Percentiles rank a stretch among this genome's conserved stretches.
These are phyloP conservation scores for Lepidocolaptes lacrymiger DNA, from an alignment of 2,797 vertebrate species.

Conservation along the genomic window DNA sequence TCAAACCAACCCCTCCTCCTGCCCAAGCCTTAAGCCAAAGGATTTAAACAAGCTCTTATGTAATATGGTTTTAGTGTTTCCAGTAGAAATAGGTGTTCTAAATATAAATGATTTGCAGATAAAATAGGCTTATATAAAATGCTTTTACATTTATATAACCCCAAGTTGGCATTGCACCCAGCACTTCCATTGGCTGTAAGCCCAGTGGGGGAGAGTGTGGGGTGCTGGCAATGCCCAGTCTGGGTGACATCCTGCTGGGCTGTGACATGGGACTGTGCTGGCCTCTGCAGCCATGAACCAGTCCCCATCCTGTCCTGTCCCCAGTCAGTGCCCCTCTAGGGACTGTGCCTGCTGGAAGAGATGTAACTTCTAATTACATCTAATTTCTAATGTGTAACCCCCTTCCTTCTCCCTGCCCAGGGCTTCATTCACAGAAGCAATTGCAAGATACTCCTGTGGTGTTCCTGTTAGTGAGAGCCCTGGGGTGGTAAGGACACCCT, in stretches of 20 bases:
- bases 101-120: conserved; percentile 63
- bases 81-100: conserved; percentile 63
- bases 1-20: conserved; percentile 12
- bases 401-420: background rate
- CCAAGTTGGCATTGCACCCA: background rate
- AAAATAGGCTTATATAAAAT: conserved; percentile 68
- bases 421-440: rapidly evolving
- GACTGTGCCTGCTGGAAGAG: background rate
- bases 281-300: background rate
- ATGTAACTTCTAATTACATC: rapidly evolving
- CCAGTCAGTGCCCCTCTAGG: background rate
- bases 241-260: background rate
- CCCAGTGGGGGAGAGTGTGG: rapidly evolving
- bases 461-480: rapidly evolving
- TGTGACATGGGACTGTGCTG: rapidly evolving
- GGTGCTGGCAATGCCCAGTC: background rate
- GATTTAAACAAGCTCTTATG: conserved; percentile 61
- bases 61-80: conserved; percentile 60
- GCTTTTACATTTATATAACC: conserved; percentile 32
- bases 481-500: rapidly evolving
- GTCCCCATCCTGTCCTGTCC: background rate
- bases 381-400: rapidly evolving
- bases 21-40: conserved; percentile 48
- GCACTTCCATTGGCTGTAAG: background rate
- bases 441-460: rapidly evolving